Evolutionary conservation across 1,140 invertebrate species (phyloP).

Genomic region (Ganaspis sp.): DNA sequence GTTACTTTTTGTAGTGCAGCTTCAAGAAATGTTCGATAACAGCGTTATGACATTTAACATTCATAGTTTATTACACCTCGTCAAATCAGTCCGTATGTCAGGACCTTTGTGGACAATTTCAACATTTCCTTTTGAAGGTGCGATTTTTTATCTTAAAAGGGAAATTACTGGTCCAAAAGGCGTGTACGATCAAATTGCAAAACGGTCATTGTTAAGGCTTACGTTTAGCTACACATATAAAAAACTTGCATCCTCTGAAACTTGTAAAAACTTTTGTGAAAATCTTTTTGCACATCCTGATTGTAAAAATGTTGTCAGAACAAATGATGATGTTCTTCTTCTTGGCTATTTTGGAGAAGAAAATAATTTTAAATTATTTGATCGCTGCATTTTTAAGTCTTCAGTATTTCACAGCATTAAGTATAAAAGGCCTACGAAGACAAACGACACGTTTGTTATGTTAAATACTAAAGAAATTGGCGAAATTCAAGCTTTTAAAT

Average conservation of each 20-base stretch:
- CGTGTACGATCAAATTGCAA: neutral
- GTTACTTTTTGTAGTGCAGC: neutral
- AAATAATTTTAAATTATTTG: neutral
- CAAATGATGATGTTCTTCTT: neutral
- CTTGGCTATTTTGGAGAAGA: neutral
- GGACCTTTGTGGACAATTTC: neutral
- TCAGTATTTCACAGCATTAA: neutral
- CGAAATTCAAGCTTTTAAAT: neutral
- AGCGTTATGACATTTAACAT: too few relatives aligned
- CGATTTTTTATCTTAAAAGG: neutral
- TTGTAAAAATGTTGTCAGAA: neutral
- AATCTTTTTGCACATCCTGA: neutral
- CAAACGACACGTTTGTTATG: neutral
- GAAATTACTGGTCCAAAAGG: neutral
- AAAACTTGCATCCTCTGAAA: neutral
- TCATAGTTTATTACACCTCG: too few relatives aligned
- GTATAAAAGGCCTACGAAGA: neutral
- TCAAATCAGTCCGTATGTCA: neutral
- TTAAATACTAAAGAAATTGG: neutral
- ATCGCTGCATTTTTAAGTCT: neutral
- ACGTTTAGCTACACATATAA: neutral
- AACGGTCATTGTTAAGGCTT: neutral
- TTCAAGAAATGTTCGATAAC: neutral
- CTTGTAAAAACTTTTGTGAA: neutral
- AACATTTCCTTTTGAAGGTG: constrained; percentile 1